These are phyloP conservation scores for Nephrotoma guestfalica DNA, from an alignment of 2,888 invertebrate genomes.

Conservation along the genomic window DNA sequence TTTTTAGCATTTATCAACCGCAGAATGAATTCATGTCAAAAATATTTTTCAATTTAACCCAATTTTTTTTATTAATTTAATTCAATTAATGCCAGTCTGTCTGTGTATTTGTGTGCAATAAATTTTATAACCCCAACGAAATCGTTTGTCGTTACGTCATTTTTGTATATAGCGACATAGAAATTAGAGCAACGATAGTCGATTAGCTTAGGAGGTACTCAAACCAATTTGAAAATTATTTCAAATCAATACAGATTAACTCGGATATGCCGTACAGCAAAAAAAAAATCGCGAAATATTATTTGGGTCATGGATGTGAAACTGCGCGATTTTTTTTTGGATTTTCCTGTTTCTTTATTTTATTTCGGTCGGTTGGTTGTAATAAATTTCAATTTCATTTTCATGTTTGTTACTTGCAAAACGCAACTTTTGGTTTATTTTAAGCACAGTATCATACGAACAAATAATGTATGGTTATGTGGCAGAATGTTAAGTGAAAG, in stretches of 20 bases:
- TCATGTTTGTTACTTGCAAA: not conserved
- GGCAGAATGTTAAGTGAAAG: not conserved
- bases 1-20: not conserved
- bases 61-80: not conserved
- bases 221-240: not conserved
- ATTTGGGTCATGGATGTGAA: not conserved
- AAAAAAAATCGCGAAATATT: not conserved
- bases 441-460: not conserved
- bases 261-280: not conserved
- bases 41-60: not conserved
- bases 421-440: not conserved
- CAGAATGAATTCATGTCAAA: not conserved
- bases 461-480: not conserved
- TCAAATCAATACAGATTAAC: not conserved
- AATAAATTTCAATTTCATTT: not conserved
- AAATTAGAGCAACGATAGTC: not conserved
- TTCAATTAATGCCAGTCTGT: not conserved
- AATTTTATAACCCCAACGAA: not conserved
- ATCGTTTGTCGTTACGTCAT: not conserved
- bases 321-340: not conserved
- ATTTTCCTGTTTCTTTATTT: not conserved
- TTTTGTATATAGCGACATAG: not conserved
- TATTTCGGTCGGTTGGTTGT: not conserved
- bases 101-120: not conserved
- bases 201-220: not conserved